Evolutionary conservation across 1,140 invertebrate species (phyloP), one percentile per base, ranked within the genome.

Genomic region (Pectinophora gossypiella): DNA sequence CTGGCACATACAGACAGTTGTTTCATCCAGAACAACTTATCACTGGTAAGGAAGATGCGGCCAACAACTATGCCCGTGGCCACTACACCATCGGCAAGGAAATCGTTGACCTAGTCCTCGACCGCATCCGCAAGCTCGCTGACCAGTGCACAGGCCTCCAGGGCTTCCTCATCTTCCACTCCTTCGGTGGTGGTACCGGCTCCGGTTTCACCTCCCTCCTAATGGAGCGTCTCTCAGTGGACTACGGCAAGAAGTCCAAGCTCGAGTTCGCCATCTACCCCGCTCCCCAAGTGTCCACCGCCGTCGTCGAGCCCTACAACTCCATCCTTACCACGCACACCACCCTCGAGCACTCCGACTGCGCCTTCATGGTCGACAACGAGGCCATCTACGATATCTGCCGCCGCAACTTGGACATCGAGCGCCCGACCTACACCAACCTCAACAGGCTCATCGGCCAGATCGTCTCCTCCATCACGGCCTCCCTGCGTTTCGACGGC

Each of bases 61-160:
- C 95, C 51, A 96, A 96, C 85, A 96, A 96, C 89, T 96, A 96
- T 66, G 95, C 94, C 21, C 90, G 96, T 66, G 95, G 96, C 48
- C 95, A 97, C 87, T 97, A 97, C 90, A 97, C 96, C 53, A 95
- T 97, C 74, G 95, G 95, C 58, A 97, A 95, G 87, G 95, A 95
- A 87, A 93, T 94, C 78, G 93, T 96, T 19, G 95, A 96, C 72
- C 65, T 94, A 47, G 95, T 96, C 1, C 80, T 96, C 54, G 95
- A 96, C 86, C 88, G 92, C 55, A 93, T 96, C 68, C 90, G 94
- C 38, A 95, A 95, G 80, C 87, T 96, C 51, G 93, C 95, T 19
- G 96, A 97, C 83, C 94, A 96, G 85, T 97, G 96, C 88, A 94
- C 94, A 32, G 95, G 95, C 20, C 90, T 94, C 3, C 95, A 97